phyloP scores from a whole-genome alignment of 1,140 invertebrate species.

The Melipona quadrifasciata region DNA sequence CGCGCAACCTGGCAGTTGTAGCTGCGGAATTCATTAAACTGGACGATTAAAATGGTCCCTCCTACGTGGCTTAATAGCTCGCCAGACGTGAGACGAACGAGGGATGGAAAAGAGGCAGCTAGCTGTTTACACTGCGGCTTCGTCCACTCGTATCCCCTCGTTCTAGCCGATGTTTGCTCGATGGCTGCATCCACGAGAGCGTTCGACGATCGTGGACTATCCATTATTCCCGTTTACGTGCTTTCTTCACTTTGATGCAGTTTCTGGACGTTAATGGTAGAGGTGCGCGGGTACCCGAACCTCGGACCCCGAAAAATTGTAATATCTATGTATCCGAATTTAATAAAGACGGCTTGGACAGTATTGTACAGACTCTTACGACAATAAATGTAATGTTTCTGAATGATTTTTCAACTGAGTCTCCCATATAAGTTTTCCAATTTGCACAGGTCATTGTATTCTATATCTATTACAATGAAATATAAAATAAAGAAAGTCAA shows the following conservation, averaged over 20 bases:
- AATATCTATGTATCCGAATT: no score
- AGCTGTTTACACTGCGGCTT: conserved; percentile 49
- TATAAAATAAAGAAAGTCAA: no score
- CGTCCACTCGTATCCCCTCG: background rate
- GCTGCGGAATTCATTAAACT: conserved; percentile 41
- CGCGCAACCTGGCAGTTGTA: background rate
- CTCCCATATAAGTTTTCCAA: no score
- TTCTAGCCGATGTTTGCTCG: conserved; percentile 22
- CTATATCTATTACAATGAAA: no score
- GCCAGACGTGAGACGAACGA: background rate
- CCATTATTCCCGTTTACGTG: background rate
- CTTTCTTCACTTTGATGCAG: background rate
- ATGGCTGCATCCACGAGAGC: background rate
- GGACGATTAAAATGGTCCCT: conserved; percentile 33
- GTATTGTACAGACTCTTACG: no score
- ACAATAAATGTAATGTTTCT: no score
- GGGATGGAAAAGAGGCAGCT: conserved; percentile 16
- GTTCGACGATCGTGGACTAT: background rate
- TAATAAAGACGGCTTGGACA: no score
- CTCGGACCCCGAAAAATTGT: no score
- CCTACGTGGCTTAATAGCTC: conserved; percentile 9
- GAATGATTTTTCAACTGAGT: no score
- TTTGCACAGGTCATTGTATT: no score
- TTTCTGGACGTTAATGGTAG: no score
- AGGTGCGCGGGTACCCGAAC: no score